These are phyloP conservation scores for Drosophila birchii DNA, from an alignment of 2,888 invertebrate species.

Conservation along the genomic window DNA sequence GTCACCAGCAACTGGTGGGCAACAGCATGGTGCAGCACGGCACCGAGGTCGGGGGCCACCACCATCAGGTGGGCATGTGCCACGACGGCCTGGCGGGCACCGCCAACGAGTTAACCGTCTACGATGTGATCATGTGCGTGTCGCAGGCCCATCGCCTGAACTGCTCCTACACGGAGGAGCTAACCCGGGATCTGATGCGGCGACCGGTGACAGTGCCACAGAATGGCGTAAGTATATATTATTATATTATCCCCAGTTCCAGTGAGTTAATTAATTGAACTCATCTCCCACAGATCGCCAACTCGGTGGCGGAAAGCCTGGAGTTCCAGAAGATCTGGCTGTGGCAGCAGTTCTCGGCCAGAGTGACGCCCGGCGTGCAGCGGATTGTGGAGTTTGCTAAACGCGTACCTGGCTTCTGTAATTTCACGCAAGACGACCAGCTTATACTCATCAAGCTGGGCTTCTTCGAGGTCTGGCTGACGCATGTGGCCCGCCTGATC, in stretches of 20 bases:
- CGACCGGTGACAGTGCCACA: constrained; percentile 89
- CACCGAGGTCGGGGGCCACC: constrained; percentile 56
- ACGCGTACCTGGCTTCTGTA: constrained; percentile 95
- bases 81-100: constrained; percentile 84
- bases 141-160: constrained; percentile 94
- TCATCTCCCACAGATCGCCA: constrained; percentile 85
- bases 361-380: constrained; percentile 95
- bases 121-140: constrained; percentile 92
- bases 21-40: constrained; percentile 48
- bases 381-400: constrained; percentile 98
- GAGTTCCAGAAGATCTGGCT: constrained; percentile 92
- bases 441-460: constrained; percentile 97
- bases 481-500: constrained; percentile 92
- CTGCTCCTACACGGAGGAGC: constrained; percentile 95
- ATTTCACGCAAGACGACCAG: constrained; percentile 97
- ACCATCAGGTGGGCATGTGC: constrained; percentile 69
- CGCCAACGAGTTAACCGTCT: constrained; percentile 88
- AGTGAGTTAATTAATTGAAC: no score
- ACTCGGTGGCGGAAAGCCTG: constrained; percentile 87
- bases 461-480: constrained; percentile 98
- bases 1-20: constrained; percentile 63
- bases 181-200: constrained; percentile 89
- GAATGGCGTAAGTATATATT: constrained; percentile 82
- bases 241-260: background rate
- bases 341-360: constrained; percentile 94